These are phyloP conservation scores for Parnassius smintheus DNA, from an alignment of 2,888 invertebrate genomes.

Conservation along the genomic window DNA sequence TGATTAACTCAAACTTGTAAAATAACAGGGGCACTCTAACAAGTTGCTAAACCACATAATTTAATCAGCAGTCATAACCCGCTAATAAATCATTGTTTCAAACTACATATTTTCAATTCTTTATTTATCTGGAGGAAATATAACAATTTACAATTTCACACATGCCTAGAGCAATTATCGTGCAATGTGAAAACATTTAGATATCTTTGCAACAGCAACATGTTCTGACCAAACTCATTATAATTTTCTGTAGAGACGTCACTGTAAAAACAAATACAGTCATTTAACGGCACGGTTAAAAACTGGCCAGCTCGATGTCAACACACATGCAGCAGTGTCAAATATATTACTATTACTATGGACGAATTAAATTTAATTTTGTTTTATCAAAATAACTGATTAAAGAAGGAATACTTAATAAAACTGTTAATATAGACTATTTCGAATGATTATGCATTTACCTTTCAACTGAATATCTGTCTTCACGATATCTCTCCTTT, in stretches of 20 bases:
- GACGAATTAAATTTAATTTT: slow-evolving; percentile 13
- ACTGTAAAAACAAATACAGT: slow-evolving; percentile 80
- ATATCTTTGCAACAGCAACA: slow-evolving; percentile 75
- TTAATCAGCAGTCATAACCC: neutral
- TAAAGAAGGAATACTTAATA: neutral
- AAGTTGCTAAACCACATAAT: neutral
- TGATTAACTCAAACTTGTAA: too few species aligned
- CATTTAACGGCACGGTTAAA: slow-evolving; percentile 63
- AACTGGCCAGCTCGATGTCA: slow-evolving; percentile 32
- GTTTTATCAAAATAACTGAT: slow-evolving; percentile 3
- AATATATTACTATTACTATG: slow-evolving; percentile 7
- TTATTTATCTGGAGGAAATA: slow-evolving; percentile 25
- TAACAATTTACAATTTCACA: slow-evolving; percentile 49
- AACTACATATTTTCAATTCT: neutral
- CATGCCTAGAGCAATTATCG: slow-evolving; percentile 67
- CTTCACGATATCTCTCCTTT: slow-evolving; percentile 64
- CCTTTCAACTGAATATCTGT: slow-evolving; percentile 58
- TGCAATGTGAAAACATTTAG: slow-evolving; percentile 72
- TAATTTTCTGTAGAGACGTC: slow-evolving; percentile 75
- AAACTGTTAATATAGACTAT: neutral
- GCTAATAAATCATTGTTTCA: slow-evolving; percentile 4
- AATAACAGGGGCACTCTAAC: neutral
- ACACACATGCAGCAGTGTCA: slow-evolving; percentile 47
- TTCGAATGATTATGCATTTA: slow-evolving; percentile 37
- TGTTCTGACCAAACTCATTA: slow-evolving; percentile 69